Base-by-base conservation (phyloP, 2,797 vertebrate genomes). In the Philypnodon macrostomus region DNA sequence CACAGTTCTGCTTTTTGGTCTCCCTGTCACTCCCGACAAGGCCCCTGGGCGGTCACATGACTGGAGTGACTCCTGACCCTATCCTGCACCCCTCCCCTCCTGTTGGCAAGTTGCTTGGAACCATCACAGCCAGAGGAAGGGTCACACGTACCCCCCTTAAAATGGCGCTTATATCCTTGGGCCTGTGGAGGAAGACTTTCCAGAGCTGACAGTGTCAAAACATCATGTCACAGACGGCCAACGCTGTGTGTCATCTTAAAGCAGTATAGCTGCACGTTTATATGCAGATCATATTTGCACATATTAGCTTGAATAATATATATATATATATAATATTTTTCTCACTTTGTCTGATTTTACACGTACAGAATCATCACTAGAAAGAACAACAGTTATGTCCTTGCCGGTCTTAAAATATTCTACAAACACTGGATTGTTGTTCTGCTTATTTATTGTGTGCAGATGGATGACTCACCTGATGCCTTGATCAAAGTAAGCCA, bases 11-110 rank as follows among this genome's bases (percentile, higher is more conserved):
- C 67, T 74, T 66, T 70, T 65, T 53, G 63, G 62, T 76, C 78
- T 80, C 70, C 70, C 71, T 48, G 86, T 83, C 85, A 83, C 67
- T 90, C 85, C 87, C 74, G 75, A 78, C 77, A 66, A 87, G 48
- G 77, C 81, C 73, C 77, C 39, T 30, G 61, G 85, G 80, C 69
- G 63, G 77, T 90, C 90, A 90, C 84, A 73, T 93, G 91, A 91
- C 88, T 90, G 21, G 47, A 61, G 70, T 89, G 88, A 92, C 91
- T 90, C 87, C 79, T 90, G 89, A 92, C 92, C 90, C 53, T 88
- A 80, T 86, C 80, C 80, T 74, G 83, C 81, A 80, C 83, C 84
- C 85, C 74, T 85, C 79, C 82, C 62, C 58, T 66, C 58, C 64
- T 50, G 70, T 61, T 29, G 76, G 81, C 58, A 10, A 68, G 63